A percentile compares a stretch with the other conserved stretches of the same genome.
Conservation (phyloP, 2,797 vertebrate species). For the Myripristis jacobus region DNA sequence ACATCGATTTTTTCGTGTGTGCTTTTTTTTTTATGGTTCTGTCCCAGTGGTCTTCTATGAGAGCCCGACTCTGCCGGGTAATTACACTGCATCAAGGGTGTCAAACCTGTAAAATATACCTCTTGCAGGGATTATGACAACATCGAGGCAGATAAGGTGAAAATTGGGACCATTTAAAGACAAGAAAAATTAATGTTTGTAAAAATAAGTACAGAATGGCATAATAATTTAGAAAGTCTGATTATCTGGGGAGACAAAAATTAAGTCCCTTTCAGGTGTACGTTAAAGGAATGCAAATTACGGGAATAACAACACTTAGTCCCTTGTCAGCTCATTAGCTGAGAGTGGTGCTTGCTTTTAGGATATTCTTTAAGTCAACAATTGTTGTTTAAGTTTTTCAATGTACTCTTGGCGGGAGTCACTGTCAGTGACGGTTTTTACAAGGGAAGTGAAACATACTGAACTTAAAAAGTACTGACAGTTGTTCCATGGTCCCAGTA, state of each 20-base stretch:
- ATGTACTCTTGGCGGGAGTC: constrained; percentile 5
- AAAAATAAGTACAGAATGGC: constrained; percentile 24
- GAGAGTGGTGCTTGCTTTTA: constrained; percentile 13
- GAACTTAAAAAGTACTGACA: background rate
- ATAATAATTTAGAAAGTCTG: background rate
- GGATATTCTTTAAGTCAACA: too few relatives aligned
- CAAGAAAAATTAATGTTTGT: background rate
- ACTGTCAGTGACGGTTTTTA: background rate
- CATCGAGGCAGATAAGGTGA: constrained; percentile 28
- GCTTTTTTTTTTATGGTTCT: constrained; percentile 17
- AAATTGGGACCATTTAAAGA: constrained; percentile 21
- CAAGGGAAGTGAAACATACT: background rate
- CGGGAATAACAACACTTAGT: constrained; percentile 25
- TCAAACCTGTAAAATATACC: too few relatives aligned
- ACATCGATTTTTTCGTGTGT: constrained; percentile 10
- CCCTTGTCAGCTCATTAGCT: constrained; percentile 36
- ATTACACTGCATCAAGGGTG: too few relatives aligned
- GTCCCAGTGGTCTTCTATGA: constrained; percentile 32
- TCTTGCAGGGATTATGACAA: background rate
- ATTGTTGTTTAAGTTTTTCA: background rate
- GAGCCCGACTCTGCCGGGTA: too few relatives aligned
- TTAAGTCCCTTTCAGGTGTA: constrained; percentile 1
- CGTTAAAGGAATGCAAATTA: constrained; percentile 31
- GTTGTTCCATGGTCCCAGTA: background rate
- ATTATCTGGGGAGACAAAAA: too few relatives aligned